Evolutionary conservation across 2,113 vertebrate species (phyloP).

Genomic region (Seriola rivoliana): DNA sequence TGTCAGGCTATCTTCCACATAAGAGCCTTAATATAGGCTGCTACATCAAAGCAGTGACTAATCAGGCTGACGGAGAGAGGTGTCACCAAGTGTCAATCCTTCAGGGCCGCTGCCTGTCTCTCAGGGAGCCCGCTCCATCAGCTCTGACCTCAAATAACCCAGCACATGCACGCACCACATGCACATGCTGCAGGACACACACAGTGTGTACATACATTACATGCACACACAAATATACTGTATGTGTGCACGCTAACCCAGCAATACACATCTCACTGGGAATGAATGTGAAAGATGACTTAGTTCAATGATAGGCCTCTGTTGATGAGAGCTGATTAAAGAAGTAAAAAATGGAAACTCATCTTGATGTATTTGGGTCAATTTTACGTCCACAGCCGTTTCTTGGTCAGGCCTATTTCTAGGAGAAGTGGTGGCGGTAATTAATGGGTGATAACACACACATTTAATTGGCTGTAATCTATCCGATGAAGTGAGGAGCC

Average conservation of each 20-base stretch:
- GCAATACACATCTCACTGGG: conserved; percentile 46
- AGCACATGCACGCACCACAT: neutral
- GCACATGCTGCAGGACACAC: conserved; percentile 10
- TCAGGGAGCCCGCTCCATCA: conserved; percentile 62
- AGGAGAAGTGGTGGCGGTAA: conserved; percentile 75
- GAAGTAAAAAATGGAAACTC: conserved; percentile 76
- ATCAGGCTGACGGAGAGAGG: conserved; percentile 74
- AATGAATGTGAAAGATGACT: conserved; percentile 59
- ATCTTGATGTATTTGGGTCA: conserved; percentile 85
- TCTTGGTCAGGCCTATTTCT: conserved; percentile 78
- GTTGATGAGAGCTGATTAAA: conserved; percentile 70
- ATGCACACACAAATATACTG: neutral
- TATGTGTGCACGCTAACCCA: conserved; percentile 22
- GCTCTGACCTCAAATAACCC: conserved; percentile 62
- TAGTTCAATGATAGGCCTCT: conserved; percentile 62
- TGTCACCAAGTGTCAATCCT: conserved; percentile 78
- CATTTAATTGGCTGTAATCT: conserved; percentile 80
- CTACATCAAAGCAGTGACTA: conserved; percentile 76
- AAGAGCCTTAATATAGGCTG: conserved; percentile 68
- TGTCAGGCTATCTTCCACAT: conserved; percentile 47
- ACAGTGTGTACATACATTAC: neutral
- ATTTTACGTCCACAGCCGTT: conserved; percentile 68
- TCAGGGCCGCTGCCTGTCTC: conserved; percentile 61
- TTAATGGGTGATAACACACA: conserved; percentile 78
- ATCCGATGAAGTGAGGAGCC: conserved; percentile 68